phyloP scores from a whole-genome alignment of 2,888 invertebrate genomes.

The Hypomecis atomaria region DNA sequence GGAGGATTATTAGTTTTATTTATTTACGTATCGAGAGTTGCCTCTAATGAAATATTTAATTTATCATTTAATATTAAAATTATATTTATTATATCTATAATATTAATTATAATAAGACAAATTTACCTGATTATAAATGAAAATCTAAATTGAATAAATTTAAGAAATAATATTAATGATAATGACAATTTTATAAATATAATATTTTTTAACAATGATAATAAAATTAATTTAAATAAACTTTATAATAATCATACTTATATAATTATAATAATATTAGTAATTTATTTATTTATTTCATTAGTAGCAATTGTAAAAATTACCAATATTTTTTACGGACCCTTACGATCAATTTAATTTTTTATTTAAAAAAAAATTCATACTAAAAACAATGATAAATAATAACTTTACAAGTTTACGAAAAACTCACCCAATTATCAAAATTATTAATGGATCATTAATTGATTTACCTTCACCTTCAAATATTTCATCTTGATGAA shows the following conservation, averaged over 20 bases:
- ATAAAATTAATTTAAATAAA: constrained; percentile 80
- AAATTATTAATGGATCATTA: constrained; percentile 85
- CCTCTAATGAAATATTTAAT: constrained; percentile 85
- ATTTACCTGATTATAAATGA: constrained; percentile 51
- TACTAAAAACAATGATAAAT: constrained; percentile 83
- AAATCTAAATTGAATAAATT: constrained; percentile 65
- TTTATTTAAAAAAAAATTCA: constrained; percentile 43
- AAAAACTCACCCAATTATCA: constrained; percentile 76
- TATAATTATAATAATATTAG: constrained; percentile 79
- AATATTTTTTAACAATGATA: constrained; percentile 64
- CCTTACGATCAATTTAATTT: constrained; percentile 68
- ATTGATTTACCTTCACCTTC: constrained; percentile 85
- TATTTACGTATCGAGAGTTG: constrained; percentile 86
- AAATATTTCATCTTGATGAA: constrained; percentile 87
- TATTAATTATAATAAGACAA: constrained; percentile 44
- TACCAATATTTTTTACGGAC: constrained; percentile 82
- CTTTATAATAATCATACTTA: constrained; percentile 81
- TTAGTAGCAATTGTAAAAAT: constrained; percentile 85
- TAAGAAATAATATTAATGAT: constrained; percentile 57
- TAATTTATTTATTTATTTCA: constrained; percentile 85
- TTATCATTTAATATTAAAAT: constrained; percentile 53
- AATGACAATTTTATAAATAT: constrained; percentile 50
- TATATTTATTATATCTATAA: constrained; percentile 47
- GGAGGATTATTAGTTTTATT: constrained; percentile 87
- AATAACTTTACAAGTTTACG: constrained; percentile 63